Conservation (phyloP, 1,140 invertebrate genomes). For the Drosophila mayri region DNA sequence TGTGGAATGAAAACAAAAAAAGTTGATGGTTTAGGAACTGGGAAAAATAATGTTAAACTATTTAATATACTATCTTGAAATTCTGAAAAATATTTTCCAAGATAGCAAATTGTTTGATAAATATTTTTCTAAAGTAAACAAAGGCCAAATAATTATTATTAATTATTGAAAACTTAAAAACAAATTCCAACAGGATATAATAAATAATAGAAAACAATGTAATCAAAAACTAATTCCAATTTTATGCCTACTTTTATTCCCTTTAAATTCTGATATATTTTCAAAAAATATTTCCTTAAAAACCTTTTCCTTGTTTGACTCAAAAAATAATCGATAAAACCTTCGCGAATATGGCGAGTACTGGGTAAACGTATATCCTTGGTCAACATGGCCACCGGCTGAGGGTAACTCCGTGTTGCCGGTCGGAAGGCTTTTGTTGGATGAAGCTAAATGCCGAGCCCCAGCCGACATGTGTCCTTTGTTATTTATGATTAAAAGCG, state of each 20-base stretch:
- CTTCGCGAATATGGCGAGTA: not conserved
- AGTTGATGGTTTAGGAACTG: not conserved
- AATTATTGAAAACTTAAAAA: not conserved
- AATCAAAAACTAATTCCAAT: not conserved
- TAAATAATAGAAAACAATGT: not conserved
- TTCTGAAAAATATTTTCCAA: rapidly evolving
- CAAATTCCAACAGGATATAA: not conserved
- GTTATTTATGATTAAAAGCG: conserved; percentile 83
- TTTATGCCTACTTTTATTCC: too few species aligned
- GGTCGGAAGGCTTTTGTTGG: conserved; percentile 66
- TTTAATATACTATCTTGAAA: not conserved
- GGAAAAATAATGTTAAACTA: too few species aligned
- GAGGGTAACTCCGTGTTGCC: conserved; percentile 34
- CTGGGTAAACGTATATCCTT: conserved; percentile 30
- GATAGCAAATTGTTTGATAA: too few species aligned
- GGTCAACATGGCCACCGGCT: conserved; percentile 61
- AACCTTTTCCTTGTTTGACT: conserved; percentile 3
- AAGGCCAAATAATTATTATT: too few species aligned
- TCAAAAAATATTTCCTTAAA: not conserved
- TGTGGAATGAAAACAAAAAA: not conserved
- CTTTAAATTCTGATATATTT: not conserved
- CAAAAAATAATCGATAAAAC: not conserved
- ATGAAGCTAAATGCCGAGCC: conserved; percentile 71
- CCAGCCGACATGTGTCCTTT: conserved; percentile 77
- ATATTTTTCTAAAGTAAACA: not conserved